Evolutionary conservation across 2,113 vertebrate species (phyloP).

Genomic region (Struthidea cinerea): DNA sequence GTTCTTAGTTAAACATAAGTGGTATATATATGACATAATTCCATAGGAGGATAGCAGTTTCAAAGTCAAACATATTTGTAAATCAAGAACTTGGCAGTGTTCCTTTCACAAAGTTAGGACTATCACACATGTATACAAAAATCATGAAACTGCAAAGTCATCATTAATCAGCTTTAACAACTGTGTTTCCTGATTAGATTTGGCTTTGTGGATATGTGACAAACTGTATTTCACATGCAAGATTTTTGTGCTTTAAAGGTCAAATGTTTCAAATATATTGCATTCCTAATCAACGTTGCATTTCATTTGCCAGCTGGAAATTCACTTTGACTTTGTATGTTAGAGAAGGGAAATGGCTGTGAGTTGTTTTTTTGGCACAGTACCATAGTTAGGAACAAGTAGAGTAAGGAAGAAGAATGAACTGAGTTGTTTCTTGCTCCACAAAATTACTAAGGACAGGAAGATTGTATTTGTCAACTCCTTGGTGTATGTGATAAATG

Average conservation of each 20-base stretch:
- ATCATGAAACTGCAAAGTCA: neutral
- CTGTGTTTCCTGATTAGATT: neutral
- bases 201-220: neutral
- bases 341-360: neutral
- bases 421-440: neutral
- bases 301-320: slow-evolving; percentile 44
- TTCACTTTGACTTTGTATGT: slow-evolving; percentile 7
- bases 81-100: neutral
- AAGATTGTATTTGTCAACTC: slow-evolving; percentile 22
- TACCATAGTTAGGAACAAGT: neutral
- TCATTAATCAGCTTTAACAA: neutral
- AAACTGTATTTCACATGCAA: neutral
- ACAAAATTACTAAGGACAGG: neutral
- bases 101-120: neutral
- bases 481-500: neutral
- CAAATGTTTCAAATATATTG: slow-evolving; percentile 14
- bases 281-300: neutral
- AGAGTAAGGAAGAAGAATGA: neutral
- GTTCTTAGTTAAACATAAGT: neutral
- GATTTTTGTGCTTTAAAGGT: neutral
- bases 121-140: neutral
- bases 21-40: neutral
- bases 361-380: slow-evolving; percentile 34
- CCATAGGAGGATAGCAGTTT: neutral
- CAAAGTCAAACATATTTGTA: neutral